phyloP scores from a whole-genome alignment of 2,797 vertebrate genomes.

The Enteromius thamalakanensis region DNA sequence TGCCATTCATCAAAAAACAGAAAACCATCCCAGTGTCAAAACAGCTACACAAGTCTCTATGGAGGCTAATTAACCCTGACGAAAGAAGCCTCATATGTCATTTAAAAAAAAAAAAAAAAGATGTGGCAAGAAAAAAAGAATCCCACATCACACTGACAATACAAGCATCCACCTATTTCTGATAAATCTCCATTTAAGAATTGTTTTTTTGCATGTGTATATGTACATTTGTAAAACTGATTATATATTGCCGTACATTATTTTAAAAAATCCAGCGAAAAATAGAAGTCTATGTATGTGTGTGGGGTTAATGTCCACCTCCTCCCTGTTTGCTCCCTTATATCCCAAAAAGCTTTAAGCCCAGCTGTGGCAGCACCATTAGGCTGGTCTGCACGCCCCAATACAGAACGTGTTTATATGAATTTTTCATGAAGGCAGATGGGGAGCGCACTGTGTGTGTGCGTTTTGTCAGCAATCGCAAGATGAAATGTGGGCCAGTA shows the following conservation, averaged over 20 bases:
- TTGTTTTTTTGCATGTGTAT: too few species aligned
- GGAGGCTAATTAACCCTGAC: slow-evolving; percentile 16
- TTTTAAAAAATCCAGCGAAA: slow-evolving; percentile 1
- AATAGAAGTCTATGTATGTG: neutral
- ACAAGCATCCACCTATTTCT: neutral
- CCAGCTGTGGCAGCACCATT: slow-evolving; percentile 58
- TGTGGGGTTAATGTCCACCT: neutral
- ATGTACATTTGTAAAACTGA: neutral
- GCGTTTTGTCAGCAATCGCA: slow-evolving; percentile 12
- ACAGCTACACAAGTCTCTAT: neutral
- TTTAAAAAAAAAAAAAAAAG: slow-evolving; percentile 15
- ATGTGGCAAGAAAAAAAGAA: neutral
- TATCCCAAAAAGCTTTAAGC: slow-evolving; percentile 40
- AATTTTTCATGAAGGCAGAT: slow-evolving; percentile 81
- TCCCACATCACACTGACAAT: neutral
- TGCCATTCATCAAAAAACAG: slow-evolving; percentile 14
- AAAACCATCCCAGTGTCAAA: slow-evolving; percentile 20
- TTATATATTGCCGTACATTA: neutral
- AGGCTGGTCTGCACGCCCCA: slow-evolving; percentile 54
- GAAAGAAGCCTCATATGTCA: neutral
- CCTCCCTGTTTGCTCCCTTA: slow-evolving; percentile 5
- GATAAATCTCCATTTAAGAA: neutral
- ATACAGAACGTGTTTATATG: slow-evolving; percentile 68
- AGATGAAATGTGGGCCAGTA: slow-evolving; percentile 41
- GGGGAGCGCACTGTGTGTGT: slow-evolving; percentile 57